phyloP scores from a whole-genome alignment of 2,797 vertebrate species.

The Syngnathus acus region DNA sequence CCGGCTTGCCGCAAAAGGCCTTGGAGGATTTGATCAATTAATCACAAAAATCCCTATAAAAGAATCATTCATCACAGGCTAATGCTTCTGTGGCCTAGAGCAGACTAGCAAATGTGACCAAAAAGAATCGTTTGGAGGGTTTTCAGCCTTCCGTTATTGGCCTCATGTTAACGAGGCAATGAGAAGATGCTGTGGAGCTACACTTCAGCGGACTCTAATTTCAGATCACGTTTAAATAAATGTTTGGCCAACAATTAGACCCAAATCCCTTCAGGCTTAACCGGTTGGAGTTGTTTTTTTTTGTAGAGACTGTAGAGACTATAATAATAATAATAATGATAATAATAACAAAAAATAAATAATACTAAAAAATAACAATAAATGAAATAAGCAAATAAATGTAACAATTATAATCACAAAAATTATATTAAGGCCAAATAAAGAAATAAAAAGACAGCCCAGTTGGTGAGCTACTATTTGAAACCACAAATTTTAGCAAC shows the following conservation, averaged over 20 bases:
- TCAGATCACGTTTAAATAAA: not conserved
- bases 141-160: not conserved
- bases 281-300: not conserved
- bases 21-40: constrained; percentile 60
- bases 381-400: too few species aligned
- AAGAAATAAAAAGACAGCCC: too few species aligned
- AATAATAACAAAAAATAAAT: too few species aligned
- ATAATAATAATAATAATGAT: not conserved
- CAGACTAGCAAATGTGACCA: not conserved
- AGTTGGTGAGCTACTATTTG: too few species aligned
- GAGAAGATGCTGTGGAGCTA: not conserved
- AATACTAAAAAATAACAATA: too few species aligned
- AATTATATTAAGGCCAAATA: too few species aligned
- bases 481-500: too few species aligned
- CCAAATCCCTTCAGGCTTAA: not conserved
- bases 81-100: constrained; percentile 40
- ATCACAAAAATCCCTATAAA: constrained; percentile 52
- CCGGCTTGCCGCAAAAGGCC: constrained; percentile 35
- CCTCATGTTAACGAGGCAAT: not conserved
- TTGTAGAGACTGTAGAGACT: not conserved
- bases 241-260: not conserved
- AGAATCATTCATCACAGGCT: constrained; percentile 52
- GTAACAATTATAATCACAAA: too few species aligned
- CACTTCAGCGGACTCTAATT: not conserved
- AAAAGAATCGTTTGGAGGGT: not conserved